A percentile compares a stretch with the other conserved stretches of the same genome.
These are phyloP conservation scores for Hyles vespertilio DNA, from an alignment of 1,140 invertebrate species.

Conservation along the genomic window DNA sequence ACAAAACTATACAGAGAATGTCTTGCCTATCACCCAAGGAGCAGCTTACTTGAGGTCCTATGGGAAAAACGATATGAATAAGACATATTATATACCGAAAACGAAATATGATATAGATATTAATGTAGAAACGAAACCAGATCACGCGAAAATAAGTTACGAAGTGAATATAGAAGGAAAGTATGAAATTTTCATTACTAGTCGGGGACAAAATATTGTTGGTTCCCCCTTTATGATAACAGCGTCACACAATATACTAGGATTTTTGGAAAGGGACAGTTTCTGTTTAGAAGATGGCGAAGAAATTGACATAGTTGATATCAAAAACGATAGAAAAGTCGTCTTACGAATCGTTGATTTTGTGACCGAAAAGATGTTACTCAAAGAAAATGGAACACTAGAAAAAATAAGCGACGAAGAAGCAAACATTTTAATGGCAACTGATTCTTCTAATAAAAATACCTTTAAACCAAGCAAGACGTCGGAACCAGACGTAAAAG, in stretches of 20 bases:
- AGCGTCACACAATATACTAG: constrained; percentile 56
- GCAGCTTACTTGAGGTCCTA: constrained; percentile 58
- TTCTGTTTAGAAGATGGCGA: constrained; percentile 66
- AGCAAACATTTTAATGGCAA: constrained; percentile 51
- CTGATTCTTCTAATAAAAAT: constrained; percentile 27
- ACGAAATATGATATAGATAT: constrained; percentile 67
- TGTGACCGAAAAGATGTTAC: constrained; percentile 74
- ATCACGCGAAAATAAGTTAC: constrained; percentile 64
- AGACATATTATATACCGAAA: constrained; percentile 69
- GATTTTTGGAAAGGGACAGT: constrained; percentile 53
- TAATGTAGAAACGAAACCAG: constrained; percentile 45
- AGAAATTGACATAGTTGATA: constrained; percentile 64
- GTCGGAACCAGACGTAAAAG: neutral
- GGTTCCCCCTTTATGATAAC: constrained; percentile 70
- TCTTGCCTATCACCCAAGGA: constrained; percentile 59
- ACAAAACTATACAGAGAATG: constrained; percentile 52
- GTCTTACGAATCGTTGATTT: constrained; percentile 74
- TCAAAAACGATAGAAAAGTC: constrained; percentile 67
- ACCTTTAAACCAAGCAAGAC: neutral
- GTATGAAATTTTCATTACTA: constrained; percentile 71
- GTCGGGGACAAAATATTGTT: constrained; percentile 65
- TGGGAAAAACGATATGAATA: constrained; percentile 66
- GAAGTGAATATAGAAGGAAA: constrained; percentile 56
- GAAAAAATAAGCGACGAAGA: constrained; percentile 68
- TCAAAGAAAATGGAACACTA: constrained; percentile 70